Evolutionary conservation across 35 echinoderm and acorn worm genomes (phyloP).

Genomic region (Strongylocentrotus purpuratus): DNA sequence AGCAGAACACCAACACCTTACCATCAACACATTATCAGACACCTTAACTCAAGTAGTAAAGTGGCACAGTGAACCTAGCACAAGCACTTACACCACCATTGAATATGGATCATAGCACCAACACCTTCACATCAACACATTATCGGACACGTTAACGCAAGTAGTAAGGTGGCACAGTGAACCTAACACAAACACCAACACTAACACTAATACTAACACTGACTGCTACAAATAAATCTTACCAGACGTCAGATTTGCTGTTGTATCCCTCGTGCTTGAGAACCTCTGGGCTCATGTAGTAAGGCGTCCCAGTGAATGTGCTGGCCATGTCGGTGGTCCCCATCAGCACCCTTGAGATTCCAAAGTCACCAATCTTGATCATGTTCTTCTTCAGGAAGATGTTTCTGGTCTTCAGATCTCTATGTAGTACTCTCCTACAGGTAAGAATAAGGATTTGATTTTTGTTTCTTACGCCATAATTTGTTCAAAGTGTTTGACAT

Average conservation of each 20-base stretch:
- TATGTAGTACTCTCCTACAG: constrained; percentile 89
- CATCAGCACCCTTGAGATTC: constrained; percentile 96
- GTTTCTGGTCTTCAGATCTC: constrained; percentile 91
- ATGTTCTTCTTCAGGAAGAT: constrained; percentile 99
- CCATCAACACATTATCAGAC: no score
- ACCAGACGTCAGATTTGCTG: constrained; percentile 99
- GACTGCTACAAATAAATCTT: constrained; percentile 19
- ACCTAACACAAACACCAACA: neutral
- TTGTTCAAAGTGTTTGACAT: no score
- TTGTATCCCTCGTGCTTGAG: constrained; percentile 99
- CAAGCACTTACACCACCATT: no score
- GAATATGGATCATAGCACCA: no score
- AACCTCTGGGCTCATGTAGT: constrained; percentile 99
- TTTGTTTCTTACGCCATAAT: neutral
- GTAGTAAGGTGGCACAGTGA: no score
- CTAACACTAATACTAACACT: neutral
- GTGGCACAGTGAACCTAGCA: no score
- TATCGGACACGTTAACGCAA: no score
- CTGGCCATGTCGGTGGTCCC: constrained; percentile 98
- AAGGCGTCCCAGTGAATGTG: constrained; percentile 96
- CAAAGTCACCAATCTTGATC: constrained; percentile 99
- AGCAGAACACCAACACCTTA: no score
- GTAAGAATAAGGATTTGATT: neutral
- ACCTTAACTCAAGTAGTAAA: no score
- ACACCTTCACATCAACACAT: no score